Conservation (phyloP, 2,888 invertebrate species). For the Lordiphosa andalusiaca region DNA sequence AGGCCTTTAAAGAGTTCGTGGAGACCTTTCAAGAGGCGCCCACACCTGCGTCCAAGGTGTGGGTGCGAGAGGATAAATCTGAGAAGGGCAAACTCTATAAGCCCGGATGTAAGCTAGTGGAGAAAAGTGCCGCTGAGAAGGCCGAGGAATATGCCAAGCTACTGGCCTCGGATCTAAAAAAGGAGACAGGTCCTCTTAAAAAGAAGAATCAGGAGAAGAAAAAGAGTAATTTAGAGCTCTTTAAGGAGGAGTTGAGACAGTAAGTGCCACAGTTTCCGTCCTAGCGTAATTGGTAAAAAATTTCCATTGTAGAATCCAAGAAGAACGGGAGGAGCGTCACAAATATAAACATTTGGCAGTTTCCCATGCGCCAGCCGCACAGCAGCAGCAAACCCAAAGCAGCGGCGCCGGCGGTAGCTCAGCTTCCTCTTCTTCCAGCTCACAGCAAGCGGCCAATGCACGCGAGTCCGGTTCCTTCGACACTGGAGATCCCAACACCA, state of each 20-base stretch:
- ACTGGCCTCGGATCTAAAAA: slow-evolving; percentile 84
- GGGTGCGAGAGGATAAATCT: slow-evolving; percentile 96
- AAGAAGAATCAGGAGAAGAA: slow-evolving; percentile 92
- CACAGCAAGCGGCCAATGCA: slow-evolving; percentile 61
- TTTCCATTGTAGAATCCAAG: slow-evolving; percentile 89
- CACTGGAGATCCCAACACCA: slow-evolving; percentile 97
- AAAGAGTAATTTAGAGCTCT: slow-evolving; percentile 97
- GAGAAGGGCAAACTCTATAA: slow-evolving; percentile 96
- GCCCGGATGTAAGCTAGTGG: slow-evolving; percentile 89
- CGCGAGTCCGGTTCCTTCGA: slow-evolving; percentile 90
- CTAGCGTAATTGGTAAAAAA: not conserved
- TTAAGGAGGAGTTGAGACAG: slow-evolving; percentile 98
- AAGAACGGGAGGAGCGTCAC: slow-evolving; percentile 97
- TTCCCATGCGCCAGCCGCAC: slow-evolving; percentile 36
- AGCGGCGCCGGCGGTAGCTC: slow-evolving; percentile 51
- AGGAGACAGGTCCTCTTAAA: slow-evolving; percentile 83
- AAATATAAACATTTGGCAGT: slow-evolving; percentile 87
- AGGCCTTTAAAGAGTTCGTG: slow-evolving; percentile 98
- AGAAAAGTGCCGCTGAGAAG: slow-evolving; percentile 84
- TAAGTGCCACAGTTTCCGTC: slow-evolving; percentile 80
- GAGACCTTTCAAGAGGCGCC: slow-evolving; percentile 96
- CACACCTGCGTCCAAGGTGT: slow-evolving; percentile 91
- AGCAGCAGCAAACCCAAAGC: slow-evolving; percentile 34
- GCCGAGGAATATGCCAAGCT: slow-evolving; percentile 86
- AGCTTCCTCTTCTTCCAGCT: slow-evolving; percentile 76